phyloP scores from a whole-genome alignment of 2,113 vertebrate genomes.

The Hiodon alosoides region DNA sequence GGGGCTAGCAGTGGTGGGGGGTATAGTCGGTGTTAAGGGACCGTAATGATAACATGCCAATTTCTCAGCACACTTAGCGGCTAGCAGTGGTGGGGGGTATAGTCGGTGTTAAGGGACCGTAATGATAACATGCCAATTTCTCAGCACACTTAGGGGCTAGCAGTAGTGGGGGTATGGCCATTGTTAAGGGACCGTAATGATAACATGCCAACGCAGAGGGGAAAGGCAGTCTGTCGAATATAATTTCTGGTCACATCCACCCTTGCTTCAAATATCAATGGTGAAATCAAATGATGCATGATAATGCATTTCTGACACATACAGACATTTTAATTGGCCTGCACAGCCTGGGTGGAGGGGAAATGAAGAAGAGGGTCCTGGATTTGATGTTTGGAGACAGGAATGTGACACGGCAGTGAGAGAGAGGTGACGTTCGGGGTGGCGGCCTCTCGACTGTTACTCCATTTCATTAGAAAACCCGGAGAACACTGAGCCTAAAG shows the following conservation, averaged over 20 bases:
- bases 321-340: slow-evolving; percentile 55
- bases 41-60: too few species aligned
- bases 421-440: slow-evolving; percentile 42
- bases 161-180: too few species aligned
- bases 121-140: too few species aligned
- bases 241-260: slow-evolving; percentile 32
- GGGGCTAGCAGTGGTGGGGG: too few species aligned
- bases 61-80: too few species aligned
- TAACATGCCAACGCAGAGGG: background rate
- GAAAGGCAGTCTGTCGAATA: background rate
- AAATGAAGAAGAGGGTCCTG: slow-evolving; percentile 26
- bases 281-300: slow-evolving; percentile 44
- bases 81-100: too few species aligned
- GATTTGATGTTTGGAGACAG: slow-evolving; percentile 26
- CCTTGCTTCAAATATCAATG: slow-evolving; percentile 42
- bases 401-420: slow-evolving; percentile 15
- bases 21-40: too few species aligned
- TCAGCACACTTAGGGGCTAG: too few species aligned
- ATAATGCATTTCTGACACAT: slow-evolving; percentile 47
- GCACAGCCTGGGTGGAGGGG: slow-evolving; percentile 42
- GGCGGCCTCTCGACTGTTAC: slow-evolving; percentile 49
- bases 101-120: too few species aligned
- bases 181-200: background rate
- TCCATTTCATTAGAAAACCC: slow-evolving; percentile 59
- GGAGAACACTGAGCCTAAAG: slow-evolving; percentile 32